Percentiles rank a stretch among this genome's conserved stretches.
These are phyloP conservation scores for Datnioides undecimradiatus DNA, from an alignment of 2,113 vertebrate genomes.

Conservation along the genomic window DNA sequence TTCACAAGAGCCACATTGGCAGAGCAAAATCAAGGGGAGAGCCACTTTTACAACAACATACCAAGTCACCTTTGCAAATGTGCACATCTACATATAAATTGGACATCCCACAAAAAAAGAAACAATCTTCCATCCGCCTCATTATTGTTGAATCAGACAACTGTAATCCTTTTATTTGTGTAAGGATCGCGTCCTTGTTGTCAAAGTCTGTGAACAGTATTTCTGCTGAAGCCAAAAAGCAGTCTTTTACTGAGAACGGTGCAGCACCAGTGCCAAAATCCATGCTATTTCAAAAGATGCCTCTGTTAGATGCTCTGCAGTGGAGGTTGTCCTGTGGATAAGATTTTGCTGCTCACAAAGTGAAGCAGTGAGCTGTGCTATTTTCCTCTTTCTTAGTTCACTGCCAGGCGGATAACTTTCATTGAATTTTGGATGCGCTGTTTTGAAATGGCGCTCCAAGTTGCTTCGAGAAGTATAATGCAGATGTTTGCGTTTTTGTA, in stretches of 20 bases:
- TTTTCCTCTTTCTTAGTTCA: neutral
- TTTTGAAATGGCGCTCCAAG: neutral
- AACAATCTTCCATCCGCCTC: neutral
- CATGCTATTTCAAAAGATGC: neutral
- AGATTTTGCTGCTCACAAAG: neutral
- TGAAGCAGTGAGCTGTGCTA: no score
- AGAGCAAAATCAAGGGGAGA: no score
- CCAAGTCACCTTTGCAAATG: no score
- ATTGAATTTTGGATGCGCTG: neutral
- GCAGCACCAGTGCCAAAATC: neutral
- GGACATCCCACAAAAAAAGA: no score
- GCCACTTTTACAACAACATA: no score
- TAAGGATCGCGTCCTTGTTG: neutral
- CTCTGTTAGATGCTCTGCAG: neutral
- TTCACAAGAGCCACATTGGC: no score
- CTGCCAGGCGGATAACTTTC: neutral
- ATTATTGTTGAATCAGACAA: conserved; percentile 5
- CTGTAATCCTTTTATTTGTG: conserved; percentile 14
- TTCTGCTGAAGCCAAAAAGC: conserved; percentile 5
- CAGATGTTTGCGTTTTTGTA: no score
- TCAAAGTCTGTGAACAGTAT: neutral
- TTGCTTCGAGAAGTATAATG: no score
- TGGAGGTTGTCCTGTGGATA: neutral
- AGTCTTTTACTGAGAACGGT: neutral
- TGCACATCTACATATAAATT: no score